These are phyloP conservation scores for Caenorhabditis auriculariae DNA, from an alignment of 2,888 invertebrate genomes.

Conservation along the genomic window DNA sequence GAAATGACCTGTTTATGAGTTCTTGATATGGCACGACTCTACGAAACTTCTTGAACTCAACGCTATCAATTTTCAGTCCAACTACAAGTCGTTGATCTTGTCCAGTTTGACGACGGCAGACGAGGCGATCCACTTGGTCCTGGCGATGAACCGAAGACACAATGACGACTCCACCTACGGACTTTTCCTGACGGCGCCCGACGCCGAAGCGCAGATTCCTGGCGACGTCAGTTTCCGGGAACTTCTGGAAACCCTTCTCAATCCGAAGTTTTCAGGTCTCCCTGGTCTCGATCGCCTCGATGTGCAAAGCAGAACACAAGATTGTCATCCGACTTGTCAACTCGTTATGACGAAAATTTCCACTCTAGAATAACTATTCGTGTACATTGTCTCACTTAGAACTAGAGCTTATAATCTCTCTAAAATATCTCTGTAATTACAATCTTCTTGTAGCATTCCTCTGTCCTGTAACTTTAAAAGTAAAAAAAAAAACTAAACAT, in stretches of 20 bases:
- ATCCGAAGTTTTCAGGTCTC: conserved; percentile 8
- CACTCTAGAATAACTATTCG: too few species aligned
- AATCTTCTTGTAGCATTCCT: too few species aligned
- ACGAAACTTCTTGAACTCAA: background rate
- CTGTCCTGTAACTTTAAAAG: too few species aligned
- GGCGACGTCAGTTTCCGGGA: conserved; percentile 16
- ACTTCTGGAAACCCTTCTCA: background rate
- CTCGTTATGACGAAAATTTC: too few species aligned
- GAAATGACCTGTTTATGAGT: too few species aligned
- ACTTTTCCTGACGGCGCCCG: conserved; percentile 24
- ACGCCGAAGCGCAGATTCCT: conserved; percentile 49
- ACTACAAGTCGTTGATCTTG: conserved; percentile 58
- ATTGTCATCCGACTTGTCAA: conserved; percentile 45
- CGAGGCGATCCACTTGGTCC: conserved; percentile 46
- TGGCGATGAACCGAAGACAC: conserved; percentile 40
- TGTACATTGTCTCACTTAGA: too few species aligned
- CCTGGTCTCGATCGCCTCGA: conserved; percentile 36
- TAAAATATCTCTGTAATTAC: too few species aligned
- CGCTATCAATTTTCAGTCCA: conserved; percentile 38
- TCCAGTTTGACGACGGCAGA: conserved; percentile 40
- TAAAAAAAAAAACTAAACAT: too few species aligned
- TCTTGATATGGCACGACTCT: too few species aligned
- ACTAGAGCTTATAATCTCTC: too few species aligned
- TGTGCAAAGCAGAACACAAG: conserved; percentile 46
- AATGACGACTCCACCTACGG: conserved; percentile 20